Evolutionary conservation across 2,113 vertebrate genomes (phyloP), one percentile per base, ranked within the genome.

Genomic region (Prinia subflava): DNA sequence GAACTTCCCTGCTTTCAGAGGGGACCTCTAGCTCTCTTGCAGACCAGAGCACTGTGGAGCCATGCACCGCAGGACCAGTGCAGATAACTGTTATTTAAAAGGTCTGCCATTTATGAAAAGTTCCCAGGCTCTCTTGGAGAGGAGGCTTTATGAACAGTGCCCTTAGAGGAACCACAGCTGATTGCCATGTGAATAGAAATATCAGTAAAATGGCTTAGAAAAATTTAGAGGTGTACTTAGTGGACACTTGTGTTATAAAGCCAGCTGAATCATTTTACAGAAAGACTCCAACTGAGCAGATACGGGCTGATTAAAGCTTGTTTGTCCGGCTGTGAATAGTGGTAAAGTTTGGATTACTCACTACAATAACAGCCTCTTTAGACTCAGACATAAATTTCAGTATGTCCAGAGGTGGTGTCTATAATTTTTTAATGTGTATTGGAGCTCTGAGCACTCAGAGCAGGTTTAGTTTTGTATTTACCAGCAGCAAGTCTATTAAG

Each of bases 391-490:
- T 97, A 95, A 97, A 97, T 96, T 97, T 96, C 89, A 87, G 79
- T 91, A 80, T 95, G 96, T 94, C 96, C 94, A 96, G 95, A 96
- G 96, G 95, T 96, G 94, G 82, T 95, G 95, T 94, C 96, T 96
- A 94, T 96, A 97, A 97, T 96, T 97, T 97, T 97, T 97, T 97
- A 96, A 97, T 97, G 96, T 77, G 92, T 73, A 31, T 69, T 94
- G 89, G 65, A 94, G 96, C 94, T 88, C 59, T 3, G 59, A 96
- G 92, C 73, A 70, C 95, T 96, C 92, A 80, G 92, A 95, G 89
- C 28, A 65, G 93, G 89, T 96, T 97, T 97, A 96, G 93, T 96
- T 97, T 97, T 97, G 96, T 97, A 94, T 97, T 97, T 97, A 97
- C 94, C 96, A 97, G 96, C 92, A 96, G 94, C 93, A 84, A 96